Percentiles rank a stretch among this genome's conserved stretches.
Conservation (phyloP, 2,888 invertebrate species). For the Chrysolina americana region DNA sequence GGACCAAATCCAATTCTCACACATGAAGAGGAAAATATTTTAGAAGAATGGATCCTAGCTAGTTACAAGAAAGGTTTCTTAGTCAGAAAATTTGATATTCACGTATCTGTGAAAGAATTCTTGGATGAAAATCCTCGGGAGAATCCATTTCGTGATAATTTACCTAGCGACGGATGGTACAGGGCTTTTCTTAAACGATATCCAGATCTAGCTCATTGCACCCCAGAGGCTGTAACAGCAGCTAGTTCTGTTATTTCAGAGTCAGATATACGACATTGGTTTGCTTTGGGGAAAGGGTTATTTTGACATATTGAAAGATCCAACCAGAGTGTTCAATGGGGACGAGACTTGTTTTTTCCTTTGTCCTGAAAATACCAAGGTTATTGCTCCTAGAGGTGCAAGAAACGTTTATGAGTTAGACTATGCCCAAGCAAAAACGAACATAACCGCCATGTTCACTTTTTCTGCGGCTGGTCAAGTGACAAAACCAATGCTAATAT, state of each 20-base stretch:
- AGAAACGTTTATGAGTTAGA: slow-evolving; percentile 31
- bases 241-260: slow-evolving; percentile 9
- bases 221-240: slow-evolving; percentile 27
- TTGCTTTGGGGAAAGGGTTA: background rate
- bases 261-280: background rate
- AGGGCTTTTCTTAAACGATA: slow-evolving; percentile 33
- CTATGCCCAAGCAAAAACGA: slow-evolving; percentile 27
- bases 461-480: slow-evolving; percentile 28
- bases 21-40: slow-evolving; percentile 5
- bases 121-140: background rate
- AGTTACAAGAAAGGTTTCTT: background rate
- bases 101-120: background rate
- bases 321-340: slow-evolving; percentile 9
- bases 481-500: slow-evolving; percentile 37
- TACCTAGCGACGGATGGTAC: slow-evolving; percentile 41
- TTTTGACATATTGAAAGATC: slow-evolving; percentile 1
- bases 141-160: slow-evolving; percentile 33
- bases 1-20: slow-evolving; percentile 23
- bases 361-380: slow-evolving; percentile 44
- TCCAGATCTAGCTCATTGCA: slow-evolving; percentile 25
- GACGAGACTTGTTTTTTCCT: slow-evolving; percentile 18
- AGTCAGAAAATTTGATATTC: background rate
- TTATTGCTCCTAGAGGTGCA: slow-evolving; percentile 47
- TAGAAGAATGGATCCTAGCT: background rate
- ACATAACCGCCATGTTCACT: slow-evolving; percentile 32